Evolutionary conservation across 2,888 invertebrate species (phyloP).

Genomic region (Blera fallax): DNA sequence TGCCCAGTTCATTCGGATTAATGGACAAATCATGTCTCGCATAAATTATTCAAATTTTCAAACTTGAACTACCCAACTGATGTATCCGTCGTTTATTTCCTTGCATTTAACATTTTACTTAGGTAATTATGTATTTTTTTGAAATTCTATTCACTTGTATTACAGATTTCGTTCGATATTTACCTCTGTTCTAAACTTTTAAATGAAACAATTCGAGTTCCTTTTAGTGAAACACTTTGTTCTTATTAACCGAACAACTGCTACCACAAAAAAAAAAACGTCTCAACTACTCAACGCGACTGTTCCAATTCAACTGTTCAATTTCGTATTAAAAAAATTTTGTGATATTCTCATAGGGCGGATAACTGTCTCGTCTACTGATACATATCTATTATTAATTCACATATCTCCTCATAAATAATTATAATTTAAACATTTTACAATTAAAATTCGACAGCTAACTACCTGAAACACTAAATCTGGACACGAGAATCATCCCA

Average conservation of each 20-base stretch:
- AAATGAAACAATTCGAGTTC: background rate
- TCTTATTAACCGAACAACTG: conserved; percentile 57
- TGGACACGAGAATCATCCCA: conserved; percentile 64
- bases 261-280: conserved; percentile 25
- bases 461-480: conserved; percentile 70
- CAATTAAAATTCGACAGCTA: conserved; percentile 30
- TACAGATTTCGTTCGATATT: background rate
- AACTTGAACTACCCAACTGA: conserved; percentile 23
- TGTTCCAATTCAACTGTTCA: conserved; percentile 44
- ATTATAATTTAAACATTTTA: conserved; percentile 28
- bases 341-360: conserved; percentile 33
- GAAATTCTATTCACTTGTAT: background rate
- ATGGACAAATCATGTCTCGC: conserved; percentile 64
- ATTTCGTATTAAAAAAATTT: background rate
- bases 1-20: conserved; percentile 32
- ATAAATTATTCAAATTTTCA: conserved; percentile 61
- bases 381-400: conserved; percentile 32
- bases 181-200: background rate
- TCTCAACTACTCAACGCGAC: conserved; percentile 47
- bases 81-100: background rate
- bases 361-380: conserved; percentile 55
- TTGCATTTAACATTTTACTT: background rate
- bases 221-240: conserved; percentile 60
- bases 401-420: conserved; percentile 43
- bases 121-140: no score